A percentile compares a stretch with the other conserved stretches of the same genome.
phyloP scores from a whole-genome alignment of 1,140 invertebrate genomes.

The Cepaea nemoralis region DNA sequence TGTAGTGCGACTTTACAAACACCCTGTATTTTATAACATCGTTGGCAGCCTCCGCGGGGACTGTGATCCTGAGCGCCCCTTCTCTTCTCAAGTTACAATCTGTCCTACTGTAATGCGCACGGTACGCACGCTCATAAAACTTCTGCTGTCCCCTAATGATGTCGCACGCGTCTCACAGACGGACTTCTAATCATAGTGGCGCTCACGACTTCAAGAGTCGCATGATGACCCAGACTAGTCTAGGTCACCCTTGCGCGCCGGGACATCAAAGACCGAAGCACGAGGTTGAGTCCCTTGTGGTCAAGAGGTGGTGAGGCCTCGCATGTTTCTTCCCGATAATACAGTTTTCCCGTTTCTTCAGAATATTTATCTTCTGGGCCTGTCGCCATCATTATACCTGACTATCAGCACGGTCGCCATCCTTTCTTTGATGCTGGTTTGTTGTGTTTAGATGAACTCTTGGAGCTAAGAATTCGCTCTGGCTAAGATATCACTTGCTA shows the following conservation, averaged over 20 bases:
- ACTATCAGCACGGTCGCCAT: neutral
- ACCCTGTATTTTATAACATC: no score
- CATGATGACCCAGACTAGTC: neutral
- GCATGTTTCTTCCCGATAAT: neutral
- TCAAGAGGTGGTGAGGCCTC: neutral
- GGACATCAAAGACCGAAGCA: slow-evolving; percentile 2
- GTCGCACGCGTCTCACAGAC: neutral
- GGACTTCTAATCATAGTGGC: neutral
- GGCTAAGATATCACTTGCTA: neutral
- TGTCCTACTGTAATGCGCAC: no score
- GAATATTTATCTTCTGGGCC: neutral
- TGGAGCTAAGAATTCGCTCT: neutral
- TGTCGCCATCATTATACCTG: neutral
- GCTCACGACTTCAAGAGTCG: neutral
- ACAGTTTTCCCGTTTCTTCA: neutral
- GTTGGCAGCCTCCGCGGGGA: no score
- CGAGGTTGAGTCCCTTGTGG: neutral
- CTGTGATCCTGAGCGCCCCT: no score
- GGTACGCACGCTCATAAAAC: neutral
- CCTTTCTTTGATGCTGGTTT: neutral
- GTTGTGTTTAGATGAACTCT: slow-evolving; percentile 1
- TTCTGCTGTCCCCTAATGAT: neutral
- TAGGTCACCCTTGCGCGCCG: neutral
- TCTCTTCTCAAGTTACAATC: no score
- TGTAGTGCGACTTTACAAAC: no score